A percentile compares a stretch with the other conserved stretches of the same genome.
Evolutionary conservation across 1,140 invertebrate species (phyloP).

Genomic region (Akabosia matsudoensis): DNA sequence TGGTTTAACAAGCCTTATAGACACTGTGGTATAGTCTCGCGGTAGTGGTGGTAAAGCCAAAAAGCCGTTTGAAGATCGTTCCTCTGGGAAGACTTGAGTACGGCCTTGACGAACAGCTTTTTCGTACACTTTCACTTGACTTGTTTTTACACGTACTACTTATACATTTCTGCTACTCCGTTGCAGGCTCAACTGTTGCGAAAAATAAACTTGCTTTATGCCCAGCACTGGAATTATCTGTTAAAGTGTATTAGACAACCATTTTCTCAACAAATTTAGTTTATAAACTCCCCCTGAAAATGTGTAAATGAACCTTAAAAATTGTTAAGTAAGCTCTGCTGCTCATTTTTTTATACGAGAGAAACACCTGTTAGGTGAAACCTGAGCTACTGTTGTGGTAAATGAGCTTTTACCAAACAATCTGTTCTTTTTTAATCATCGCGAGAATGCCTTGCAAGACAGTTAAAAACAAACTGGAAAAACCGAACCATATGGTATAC

Average conservation of each 20-base stretch:
- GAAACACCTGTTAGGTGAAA: not conserved
- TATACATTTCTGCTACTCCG: not conserved
- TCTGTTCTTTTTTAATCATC: too few relatives aligned
- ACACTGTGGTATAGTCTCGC: not conserved
- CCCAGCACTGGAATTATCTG: too few relatives aligned
- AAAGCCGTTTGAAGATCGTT: constrained; percentile 19
- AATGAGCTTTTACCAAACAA: not conserved
- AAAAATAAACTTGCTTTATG: not conserved
- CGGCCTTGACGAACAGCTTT: constrained; percentile 18
- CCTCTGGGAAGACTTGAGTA: constrained; percentile 19
- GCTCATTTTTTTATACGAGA: too few relatives aligned
- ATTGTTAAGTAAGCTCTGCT: too few relatives aligned
- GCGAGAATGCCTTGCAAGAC: too few relatives aligned
- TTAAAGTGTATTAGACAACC: too few relatives aligned
- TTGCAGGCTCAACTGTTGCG: not conserved
- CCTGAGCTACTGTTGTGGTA: not conserved
- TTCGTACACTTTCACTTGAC: constrained; percentile 15
- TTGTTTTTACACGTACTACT: constrained; percentile 1
- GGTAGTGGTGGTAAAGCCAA: constrained; percentile 19
- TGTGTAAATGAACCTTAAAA: too few relatives aligned
- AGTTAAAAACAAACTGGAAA: not conserved
- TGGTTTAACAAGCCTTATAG: constrained; percentile 10
- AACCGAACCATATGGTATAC: not conserved
- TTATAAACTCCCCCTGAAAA: too few relatives aligned
- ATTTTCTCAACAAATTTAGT: too few relatives aligned